Evolutionary conservation across 2,113 vertebrate genomes (phyloP).

Genomic region (Marmota monax): DNA sequence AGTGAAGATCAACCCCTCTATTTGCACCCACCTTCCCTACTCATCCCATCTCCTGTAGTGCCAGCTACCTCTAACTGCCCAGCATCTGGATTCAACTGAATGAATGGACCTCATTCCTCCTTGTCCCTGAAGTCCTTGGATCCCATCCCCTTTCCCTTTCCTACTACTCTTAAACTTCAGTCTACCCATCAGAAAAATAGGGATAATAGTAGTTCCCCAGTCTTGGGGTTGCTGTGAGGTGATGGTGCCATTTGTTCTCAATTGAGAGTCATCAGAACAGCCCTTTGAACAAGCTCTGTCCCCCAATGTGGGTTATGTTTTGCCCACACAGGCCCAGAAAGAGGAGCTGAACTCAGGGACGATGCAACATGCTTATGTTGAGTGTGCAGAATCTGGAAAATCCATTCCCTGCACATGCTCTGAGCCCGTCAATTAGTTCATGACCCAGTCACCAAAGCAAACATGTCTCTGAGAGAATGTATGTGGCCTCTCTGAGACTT

Average conservation of each 20-base stretch:
- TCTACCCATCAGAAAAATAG: neutral
- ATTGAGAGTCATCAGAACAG: accelerated
- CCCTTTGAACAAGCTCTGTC: neutral
- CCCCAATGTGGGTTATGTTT: neutral
- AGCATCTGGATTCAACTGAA: neutral
- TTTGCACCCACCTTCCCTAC: too few relatives aligned
- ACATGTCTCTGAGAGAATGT: accelerated
- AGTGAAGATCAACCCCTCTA: neutral
- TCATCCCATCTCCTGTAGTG: neutral
- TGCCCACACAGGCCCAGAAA: neutral
- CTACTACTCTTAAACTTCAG: neutral
- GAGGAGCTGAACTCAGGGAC: neutral
- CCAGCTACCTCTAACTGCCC: neutral
- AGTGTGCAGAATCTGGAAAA: neutral
- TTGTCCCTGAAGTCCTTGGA: neutral
- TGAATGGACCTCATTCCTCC: accelerated
- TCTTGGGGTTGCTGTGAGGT: neutral
- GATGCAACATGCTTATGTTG: accelerated
- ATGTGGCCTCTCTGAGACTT: neutral
- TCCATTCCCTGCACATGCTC: neutral
- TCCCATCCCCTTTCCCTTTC: neutral
- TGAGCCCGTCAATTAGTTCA: neutral
- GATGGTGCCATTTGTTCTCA: neutral
- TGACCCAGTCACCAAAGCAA: neutral
- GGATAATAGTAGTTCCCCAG: too few relatives aligned